Evolutionary conservation across 1,140 invertebrate species (phyloP).

Genomic region (Lutraria rhynchaena): DNA sequence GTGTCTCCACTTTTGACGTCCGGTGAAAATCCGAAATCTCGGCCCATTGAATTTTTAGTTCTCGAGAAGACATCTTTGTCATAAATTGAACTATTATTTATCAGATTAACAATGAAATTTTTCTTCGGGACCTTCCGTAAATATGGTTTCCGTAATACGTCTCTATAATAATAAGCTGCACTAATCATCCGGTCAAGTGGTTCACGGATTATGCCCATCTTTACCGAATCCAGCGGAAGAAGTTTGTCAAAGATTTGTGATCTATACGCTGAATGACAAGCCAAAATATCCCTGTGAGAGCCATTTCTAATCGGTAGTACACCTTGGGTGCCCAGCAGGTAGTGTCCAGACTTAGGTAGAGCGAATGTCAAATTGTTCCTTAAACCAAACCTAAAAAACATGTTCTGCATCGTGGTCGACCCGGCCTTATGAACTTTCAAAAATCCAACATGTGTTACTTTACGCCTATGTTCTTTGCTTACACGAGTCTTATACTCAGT

Average conservation of each 20-base stretch:
- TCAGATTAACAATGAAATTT: constrained; percentile 39
- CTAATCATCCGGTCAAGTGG: constrained; percentile 65
- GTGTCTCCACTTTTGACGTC: constrained; percentile 2
- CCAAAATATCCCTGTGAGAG: constrained; percentile 62
- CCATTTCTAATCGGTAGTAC: constrained; percentile 14
- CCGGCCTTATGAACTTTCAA: constrained; percentile 82
- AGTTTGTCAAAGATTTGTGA: constrained; percentile 25
- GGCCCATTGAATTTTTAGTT: constrained; percentile 28
- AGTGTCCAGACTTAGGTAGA: constrained; percentile 73
- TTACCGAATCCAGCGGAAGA: constrained; percentile 62
- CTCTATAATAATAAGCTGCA: constrained; percentile 62
- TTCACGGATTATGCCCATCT: constrained; percentile 65
- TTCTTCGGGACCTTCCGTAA: constrained; percentile 32
- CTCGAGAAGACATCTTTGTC: constrained; percentile 1
- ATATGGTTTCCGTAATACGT: constrained; percentile 18
- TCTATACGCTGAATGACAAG: constrained; percentile 63
- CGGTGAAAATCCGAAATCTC: constrained; percentile 30
- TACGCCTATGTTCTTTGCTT: too few relatives aligned
- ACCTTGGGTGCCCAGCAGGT: not conserved
- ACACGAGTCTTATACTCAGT: too few relatives aligned
- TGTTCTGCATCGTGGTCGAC: constrained; percentile 83
- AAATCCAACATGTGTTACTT: constrained; percentile 9
- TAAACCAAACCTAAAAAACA: constrained; percentile 83
- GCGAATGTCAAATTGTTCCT: constrained; percentile 83
- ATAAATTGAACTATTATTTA: constrained; percentile 17